phyloP scores from a whole-genome alignment of 2,113 vertebrate species.

The Indri indri region DNA sequence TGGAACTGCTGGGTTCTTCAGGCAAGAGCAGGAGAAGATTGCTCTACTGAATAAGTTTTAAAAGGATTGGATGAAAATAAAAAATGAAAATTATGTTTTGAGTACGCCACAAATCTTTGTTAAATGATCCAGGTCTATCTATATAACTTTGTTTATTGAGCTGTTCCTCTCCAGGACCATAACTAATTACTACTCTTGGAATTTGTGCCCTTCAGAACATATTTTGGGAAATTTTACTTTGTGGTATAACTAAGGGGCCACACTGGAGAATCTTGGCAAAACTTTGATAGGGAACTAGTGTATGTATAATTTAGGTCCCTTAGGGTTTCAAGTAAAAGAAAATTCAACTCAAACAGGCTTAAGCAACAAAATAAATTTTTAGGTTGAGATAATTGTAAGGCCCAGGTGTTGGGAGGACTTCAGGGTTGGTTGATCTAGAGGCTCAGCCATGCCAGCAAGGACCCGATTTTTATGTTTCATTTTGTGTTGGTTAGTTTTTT shows the following conservation, averaged over 20 bases:
- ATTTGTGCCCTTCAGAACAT: neutral
- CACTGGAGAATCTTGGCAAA: neutral
- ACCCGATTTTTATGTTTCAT: neutral
- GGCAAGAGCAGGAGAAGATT: neutral
- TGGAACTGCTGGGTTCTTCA: neutral
- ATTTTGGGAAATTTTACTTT: slow-evolving; percentile 11
- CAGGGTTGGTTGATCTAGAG: neutral
- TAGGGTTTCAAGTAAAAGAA: neutral
- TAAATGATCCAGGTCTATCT: neutral
- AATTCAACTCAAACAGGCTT: neutral
- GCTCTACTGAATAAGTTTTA: neutral
- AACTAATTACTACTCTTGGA: neutral
- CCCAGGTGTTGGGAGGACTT: neutral
- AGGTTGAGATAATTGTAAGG: neutral
- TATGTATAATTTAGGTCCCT: neutral
- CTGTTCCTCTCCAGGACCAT: neutral
- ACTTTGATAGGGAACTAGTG: neutral
- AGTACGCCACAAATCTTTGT: neutral
- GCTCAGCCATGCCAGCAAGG: neutral
- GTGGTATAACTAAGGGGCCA: neutral
- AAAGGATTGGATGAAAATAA: neutral
- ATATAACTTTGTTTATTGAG: neutral
- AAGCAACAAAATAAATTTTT: neutral
- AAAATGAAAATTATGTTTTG: neutral
- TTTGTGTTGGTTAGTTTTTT: neutral